A percentile compares a stretch with the other conserved stretches of the same genome.
Evolutionary conservation across 2,113 vertebrate species (phyloP).

Genomic region (Phoxinus phoxinus): DNA sequence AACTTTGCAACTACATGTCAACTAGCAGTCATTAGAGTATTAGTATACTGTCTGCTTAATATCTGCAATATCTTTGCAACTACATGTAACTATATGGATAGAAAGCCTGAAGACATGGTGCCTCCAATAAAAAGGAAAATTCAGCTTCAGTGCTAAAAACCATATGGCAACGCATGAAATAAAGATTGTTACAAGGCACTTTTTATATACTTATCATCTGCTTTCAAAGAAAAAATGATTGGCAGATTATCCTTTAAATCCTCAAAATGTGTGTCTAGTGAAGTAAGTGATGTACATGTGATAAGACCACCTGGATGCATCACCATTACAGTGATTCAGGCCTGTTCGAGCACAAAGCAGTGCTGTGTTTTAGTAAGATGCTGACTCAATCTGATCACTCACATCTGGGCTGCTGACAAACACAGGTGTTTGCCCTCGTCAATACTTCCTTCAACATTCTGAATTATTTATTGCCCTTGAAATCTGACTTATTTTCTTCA

Average conservation of each 20-base stretch:
- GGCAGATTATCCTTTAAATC: constrained; percentile 14
- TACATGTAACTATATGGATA: background rate
- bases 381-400: background rate
- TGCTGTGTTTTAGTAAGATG: constrained; percentile 2
- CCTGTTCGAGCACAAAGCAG: background rate
- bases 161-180: background rate
- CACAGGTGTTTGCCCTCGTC: constrained; percentile 21
- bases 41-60: no score
- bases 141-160: background rate
- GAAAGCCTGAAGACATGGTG: background rate
- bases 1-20: no score
- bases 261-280: background rate
- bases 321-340: constrained; percentile 3
- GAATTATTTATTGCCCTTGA: background rate
- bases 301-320: background rate
- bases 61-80: no score
- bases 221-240: background rate
- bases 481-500: background rate
- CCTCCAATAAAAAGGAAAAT: background rate
- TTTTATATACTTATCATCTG: background rate
- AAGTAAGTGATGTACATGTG: background rate
- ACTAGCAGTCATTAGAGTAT: no score
- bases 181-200: background rate
- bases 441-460: background rate
- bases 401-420: constrained; percentile 23